Percentiles rank a stretch among this genome's conserved stretches.
Evolutionary conservation across 2,888 invertebrate genomes (phyloP).

Genomic region (Plagodis dolabraria): DNA sequence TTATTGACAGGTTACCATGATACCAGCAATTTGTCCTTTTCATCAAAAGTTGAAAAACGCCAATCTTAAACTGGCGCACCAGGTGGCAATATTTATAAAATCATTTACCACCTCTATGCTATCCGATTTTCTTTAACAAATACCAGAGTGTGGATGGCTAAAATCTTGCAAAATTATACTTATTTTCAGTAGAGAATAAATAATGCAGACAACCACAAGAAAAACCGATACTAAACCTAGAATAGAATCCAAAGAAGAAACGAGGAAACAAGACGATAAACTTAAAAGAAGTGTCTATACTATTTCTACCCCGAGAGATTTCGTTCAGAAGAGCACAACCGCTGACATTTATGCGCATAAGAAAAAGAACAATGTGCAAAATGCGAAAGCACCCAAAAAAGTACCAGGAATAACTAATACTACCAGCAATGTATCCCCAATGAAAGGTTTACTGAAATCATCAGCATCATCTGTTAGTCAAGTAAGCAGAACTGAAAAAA

Average conservation of each 20-base stretch:
- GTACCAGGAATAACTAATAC: conserved; percentile 36
- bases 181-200: conserved; percentile 13
- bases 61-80: too few species aligned
- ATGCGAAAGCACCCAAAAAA: conserved; percentile 59
- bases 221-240: conserved; percentile 42
- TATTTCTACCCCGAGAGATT: conserved; percentile 61
- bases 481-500: conserved; percentile 34
- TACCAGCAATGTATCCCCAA: conserved; percentile 54
- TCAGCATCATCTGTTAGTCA: conserved; percentile 60
- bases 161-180: too few species aligned
- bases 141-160: too few species aligned
- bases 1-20: too few species aligned
- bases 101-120: too few species aligned
- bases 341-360: conserved; percentile 69
- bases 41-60: too few species aligned
- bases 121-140: too few species aligned
- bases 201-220: conserved; percentile 55
- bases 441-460: conserved; percentile 64
- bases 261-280: conserved; percentile 57
- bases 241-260: conserved; percentile 56
- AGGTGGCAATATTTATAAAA: too few species aligned
- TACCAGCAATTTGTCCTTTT: too few species aligned
- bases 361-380: conserved; percentile 45
- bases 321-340: conserved; percentile 57
- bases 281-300: conserved; percentile 51